A percentile compares a stretch with the other conserved stretches of the same genome.
Evolutionary conservation across 2,113 vertebrate species (phyloP).

Genomic region (Pygoscelis antarcticus): DNA sequence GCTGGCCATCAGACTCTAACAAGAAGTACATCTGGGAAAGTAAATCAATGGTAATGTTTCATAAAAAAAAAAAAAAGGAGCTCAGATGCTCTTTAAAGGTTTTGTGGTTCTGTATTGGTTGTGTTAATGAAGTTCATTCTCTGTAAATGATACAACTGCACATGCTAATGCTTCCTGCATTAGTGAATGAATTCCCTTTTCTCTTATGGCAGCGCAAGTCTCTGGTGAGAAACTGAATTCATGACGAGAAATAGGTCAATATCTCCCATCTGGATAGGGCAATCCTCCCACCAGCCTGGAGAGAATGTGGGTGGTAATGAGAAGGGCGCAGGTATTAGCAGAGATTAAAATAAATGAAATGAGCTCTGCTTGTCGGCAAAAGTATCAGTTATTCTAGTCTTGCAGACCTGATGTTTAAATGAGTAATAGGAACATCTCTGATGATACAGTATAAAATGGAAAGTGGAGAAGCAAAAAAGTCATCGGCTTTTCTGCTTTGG

Average conservation of each 20-base stretch:
- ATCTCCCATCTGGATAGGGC: not conserved
- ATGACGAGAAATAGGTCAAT: not conserved
- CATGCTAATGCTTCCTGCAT: conserved; percentile 44
- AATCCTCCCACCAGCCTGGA: not conserved
- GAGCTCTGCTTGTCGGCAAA: not conserved
- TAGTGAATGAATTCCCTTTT: conserved; percentile 26
- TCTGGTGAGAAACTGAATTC: not conserved
- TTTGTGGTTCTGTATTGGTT: not conserved
- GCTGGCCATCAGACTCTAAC: not conserved
- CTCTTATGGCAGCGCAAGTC: not conserved
- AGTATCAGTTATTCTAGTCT: not conserved
- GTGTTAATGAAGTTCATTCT: conserved; percentile 7
- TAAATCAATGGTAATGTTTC: conserved; percentile 52
- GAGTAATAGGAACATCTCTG: not conserved
- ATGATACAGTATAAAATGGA: not conserved
- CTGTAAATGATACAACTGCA: not conserved
- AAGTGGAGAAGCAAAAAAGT: not conserved
- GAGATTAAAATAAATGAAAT: conserved; percentile 1
- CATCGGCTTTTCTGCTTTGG: not conserved
- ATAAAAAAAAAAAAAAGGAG: not conserved
- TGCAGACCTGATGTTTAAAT: not conserved
- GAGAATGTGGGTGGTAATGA: not conserved
- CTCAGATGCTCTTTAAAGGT: not conserved
- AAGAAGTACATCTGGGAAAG: not conserved
- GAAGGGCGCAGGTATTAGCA: not conserved